Evolutionary conservation across 2,888 invertebrate species (phyloP).

Genomic region (Mythimna ferrago): DNA sequence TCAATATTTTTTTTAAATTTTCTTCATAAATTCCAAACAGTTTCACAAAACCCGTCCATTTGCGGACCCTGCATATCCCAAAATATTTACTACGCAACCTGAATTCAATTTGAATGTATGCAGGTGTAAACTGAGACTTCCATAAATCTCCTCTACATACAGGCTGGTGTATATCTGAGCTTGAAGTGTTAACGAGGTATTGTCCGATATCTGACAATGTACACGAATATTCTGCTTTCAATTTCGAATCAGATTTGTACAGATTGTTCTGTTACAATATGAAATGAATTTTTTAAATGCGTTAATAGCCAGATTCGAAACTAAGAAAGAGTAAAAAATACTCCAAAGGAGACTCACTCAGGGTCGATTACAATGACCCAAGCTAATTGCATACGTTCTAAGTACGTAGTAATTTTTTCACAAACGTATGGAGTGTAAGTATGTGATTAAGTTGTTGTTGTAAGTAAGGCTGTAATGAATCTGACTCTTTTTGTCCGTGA

Average conservation of each 20-base stretch:
- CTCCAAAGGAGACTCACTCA: not conserved
- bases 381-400: too few species aligned
- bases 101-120: conserved; percentile 29
- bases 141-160: conserved; percentile 28
- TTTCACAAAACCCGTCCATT: not conserved
- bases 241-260: conserved; percentile 1
- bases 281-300: not conserved
- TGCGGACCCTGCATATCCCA: not conserved
- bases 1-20: too few species aligned
- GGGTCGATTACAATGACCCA: not conserved
- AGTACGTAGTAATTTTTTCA: not conserved
- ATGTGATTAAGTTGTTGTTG: too few species aligned
- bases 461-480: too few species aligned
- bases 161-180: conserved; percentile 29
- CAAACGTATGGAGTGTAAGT: too few species aligned
- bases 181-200: conserved; percentile 39
- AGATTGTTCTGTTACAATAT: not conserved
- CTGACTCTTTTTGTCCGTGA: too few species aligned
- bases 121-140: conserved; percentile 28
- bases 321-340: not conserved
- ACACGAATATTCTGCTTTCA: conserved; percentile 23
- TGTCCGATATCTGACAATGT: conserved; percentile 9
- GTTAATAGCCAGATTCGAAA: not conserved
- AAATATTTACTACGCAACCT: conserved; percentile 5
- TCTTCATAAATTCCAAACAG: not conserved